Evolutionary conservation across 2,888 invertebrate genomes (phyloP).

Genomic region (Protonemura montana): DNA sequence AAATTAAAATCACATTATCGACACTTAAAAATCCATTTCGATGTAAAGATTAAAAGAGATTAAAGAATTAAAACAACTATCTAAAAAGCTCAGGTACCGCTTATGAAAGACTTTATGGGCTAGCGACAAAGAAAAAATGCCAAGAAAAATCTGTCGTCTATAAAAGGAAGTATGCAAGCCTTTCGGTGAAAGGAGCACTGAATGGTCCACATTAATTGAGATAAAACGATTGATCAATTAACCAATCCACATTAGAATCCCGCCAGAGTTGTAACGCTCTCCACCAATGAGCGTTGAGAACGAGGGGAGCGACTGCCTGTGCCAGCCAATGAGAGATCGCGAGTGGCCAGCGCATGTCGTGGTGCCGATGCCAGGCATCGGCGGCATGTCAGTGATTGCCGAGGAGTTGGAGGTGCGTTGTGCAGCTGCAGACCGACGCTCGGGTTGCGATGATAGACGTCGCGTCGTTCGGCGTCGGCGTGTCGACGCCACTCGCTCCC

Average conservation of each 20-base stretch:
- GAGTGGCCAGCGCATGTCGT: slow-evolving; percentile 19
- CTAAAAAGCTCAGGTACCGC: not conserved
- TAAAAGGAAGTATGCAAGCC: not conserved
- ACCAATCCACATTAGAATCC: slow-evolving; percentile 16
- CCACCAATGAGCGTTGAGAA: not conserved
- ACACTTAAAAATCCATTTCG: not conserved
- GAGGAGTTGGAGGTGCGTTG: not conserved
- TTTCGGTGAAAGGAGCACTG: slow-evolving; percentile 10
- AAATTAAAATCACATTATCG: slow-evolving; percentile 24
- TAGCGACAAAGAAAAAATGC: not conserved
- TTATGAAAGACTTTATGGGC: not conserved
- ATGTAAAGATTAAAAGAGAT: slow-evolving; percentile 1
- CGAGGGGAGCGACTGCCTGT: slow-evolving; percentile 13
- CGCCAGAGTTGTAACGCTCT: not conserved
- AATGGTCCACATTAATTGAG: not conserved
- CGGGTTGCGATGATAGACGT: slow-evolving; percentile 20
- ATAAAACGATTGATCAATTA: not conserved
- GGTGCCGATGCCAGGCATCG: not conserved
- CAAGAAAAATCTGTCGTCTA: not conserved
- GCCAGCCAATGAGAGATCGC: slow-evolving; percentile 9
- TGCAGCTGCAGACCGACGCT: not conserved
- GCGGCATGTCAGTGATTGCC: not conserved
- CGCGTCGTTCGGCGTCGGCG: not conserved
- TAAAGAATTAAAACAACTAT: slow-evolving; percentile 10
- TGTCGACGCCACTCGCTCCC: not conserved